Evolutionary conservation across 1,140 invertebrate species (phyloP), one percentile per base, ranked within the genome.

Genomic region (Drosophila kurseongensis): DNA sequence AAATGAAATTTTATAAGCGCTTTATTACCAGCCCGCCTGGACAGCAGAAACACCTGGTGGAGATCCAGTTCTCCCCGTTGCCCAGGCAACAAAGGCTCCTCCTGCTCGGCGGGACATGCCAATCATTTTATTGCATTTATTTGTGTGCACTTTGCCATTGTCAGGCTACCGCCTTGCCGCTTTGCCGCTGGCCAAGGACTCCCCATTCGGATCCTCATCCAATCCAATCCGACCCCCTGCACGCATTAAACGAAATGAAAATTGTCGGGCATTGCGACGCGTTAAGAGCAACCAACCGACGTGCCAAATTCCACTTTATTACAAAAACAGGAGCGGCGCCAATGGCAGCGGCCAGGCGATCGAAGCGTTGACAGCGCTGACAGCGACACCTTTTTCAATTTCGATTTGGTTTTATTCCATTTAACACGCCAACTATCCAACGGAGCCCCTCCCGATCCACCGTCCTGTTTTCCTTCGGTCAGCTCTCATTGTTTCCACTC

Each of bases 41-140:
- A 32, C 55, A 45, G 51, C 16, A 56, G 47, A 78, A 72, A 76
- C 83, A 86, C 84, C 83, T 88, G 79, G 55, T 67, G 38, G 41
- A 35, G 12, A 52, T 23, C 52, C 41, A 38, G 48, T 14, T 18
- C 48, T 57, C 18, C 47, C 13, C 55, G 36, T 48, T 42, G 40
- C 42, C 74, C 61, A 32, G 59, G 51, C 61, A 44, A 80, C 84
- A 73, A 75, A 65, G 62, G 57, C 65, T 44, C 69, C 57, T 47
- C 55, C 58, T 55, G 61, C 80, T 61, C 78, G 61, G 61, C 77
- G 69, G 78, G 72, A 77, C 76, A 88, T 88, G 83, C 83, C 83
- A 88, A 88, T 88, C 83, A 88, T 88, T 88, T 88, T 84, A 88
- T 88, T 88, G 83, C 84, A 83, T 83, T 88, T 89, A 88, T 88